These are phyloP conservation scores for Garra rufa DNA, from an alignment of 2,113 vertebrate species.

Conservation along the genomic window DNA sequence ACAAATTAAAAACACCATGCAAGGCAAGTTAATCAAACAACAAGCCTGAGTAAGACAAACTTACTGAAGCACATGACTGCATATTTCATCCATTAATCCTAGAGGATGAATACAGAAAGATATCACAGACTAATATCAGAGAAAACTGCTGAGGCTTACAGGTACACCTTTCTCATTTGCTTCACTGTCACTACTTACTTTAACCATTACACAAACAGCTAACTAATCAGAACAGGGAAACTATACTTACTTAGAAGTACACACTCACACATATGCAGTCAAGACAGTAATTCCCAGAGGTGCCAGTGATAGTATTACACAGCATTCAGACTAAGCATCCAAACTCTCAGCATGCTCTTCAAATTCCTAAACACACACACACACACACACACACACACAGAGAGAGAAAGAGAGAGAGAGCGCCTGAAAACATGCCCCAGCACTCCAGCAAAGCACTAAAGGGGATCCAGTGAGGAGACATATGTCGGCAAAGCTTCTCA, in stretches of 20 bases:
- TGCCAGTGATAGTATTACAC: slow-evolving; percentile 35
- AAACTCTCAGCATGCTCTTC: slow-evolving; percentile 35
- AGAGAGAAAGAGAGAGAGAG: slow-evolving; percentile 15
- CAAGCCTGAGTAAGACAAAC: background rate
- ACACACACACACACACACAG: slow-evolving; percentile 12
- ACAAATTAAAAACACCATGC: background rate
- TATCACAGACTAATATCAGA: background rate
- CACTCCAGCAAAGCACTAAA: slow-evolving; percentile 67
- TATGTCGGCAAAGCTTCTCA: slow-evolving; percentile 77
- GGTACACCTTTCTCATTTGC: slow-evolving; percentile 10
- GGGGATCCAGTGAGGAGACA: slow-evolving; percentile 73
- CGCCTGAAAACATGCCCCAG: slow-evolving; percentile 48
- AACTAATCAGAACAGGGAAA: slow-evolving; percentile 31
- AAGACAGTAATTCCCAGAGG: slow-evolving; percentile 2
- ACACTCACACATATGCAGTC: slow-evolving; percentile 23
- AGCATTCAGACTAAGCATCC: slow-evolving; percentile 35
- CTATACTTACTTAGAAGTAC: slow-evolving; percentile 29
- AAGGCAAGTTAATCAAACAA: background rate
- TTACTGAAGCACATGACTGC: background rate
- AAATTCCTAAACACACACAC: slow-evolving; percentile 6
- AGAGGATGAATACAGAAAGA: background rate
- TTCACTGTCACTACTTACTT: slow-evolving; percentile 1
- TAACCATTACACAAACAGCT: background rate
- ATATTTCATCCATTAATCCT: background rate
- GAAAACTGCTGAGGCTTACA: slow-evolving; percentile 10